phyloP scores from a whole-genome alignment of 2,797 vertebrate species.

The Etheostoma nigrum region DNA sequence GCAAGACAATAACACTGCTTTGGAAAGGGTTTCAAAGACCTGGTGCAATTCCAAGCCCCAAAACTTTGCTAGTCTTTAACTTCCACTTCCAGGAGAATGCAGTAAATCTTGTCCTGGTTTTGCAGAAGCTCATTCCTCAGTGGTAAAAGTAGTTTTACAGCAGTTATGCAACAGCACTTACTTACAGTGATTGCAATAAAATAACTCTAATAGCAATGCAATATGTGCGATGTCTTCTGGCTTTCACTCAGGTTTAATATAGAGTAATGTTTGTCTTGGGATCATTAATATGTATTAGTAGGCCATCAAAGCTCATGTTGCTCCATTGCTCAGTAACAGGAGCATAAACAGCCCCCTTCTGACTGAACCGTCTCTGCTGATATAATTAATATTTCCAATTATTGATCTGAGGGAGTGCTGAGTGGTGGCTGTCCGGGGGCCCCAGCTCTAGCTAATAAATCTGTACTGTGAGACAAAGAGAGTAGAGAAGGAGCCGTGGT shows the following conservation, averaged over 20 bases:
- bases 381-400: constrained; percentile 90
- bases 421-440: constrained; percentile 82
- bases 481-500: constrained; percentile 12
- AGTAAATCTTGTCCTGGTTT: constrained; percentile 51
- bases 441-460: constrained; percentile 80
- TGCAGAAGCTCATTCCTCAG: constrained; percentile 48
- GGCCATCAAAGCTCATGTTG: constrained; percentile 81
- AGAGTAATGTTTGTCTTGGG: constrained; percentile 81
- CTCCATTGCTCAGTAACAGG: constrained; percentile 75
- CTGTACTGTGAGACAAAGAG: constrained; percentile 56
- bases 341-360: constrained; percentile 80
- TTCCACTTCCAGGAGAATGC: constrained; percentile 21
- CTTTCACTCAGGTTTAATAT: constrained; percentile 80
- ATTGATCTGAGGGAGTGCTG: constrained; percentile 86
- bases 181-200: constrained; percentile 72
- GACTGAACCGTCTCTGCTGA: constrained; percentile 78
- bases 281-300: constrained; percentile 86
- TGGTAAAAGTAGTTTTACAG: constrained; percentile 59
- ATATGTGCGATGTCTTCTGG: constrained; percentile 71
- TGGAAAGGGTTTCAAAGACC: constrained; percentile 42
- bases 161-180: constrained; percentile 66
- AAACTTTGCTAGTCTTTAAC: constrained; percentile 49
- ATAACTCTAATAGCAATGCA: constrained; percentile 70
- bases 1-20: constrained; percentile 45
- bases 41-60: constrained; percentile 42